Evolutionary conservation across 2,797 vertebrate species (phyloP).

Genomic region (Dicrostonyx torquatus): DNA sequence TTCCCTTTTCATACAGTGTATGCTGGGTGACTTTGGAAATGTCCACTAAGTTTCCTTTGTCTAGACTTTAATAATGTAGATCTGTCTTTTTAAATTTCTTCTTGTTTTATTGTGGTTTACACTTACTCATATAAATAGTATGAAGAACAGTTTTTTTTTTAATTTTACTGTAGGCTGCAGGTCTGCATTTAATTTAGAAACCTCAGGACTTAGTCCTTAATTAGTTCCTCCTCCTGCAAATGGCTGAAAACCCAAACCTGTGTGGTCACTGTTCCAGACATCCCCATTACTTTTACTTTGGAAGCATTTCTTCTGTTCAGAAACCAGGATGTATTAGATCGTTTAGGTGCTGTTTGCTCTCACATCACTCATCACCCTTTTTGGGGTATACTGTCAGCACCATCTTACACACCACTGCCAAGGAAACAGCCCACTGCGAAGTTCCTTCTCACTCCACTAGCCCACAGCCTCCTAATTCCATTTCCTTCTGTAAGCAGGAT

Average conservation of each 20-base stretch:
- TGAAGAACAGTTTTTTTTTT: background rate
- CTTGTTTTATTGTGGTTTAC: background rate
- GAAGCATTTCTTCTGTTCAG: slow-evolving; percentile 8
- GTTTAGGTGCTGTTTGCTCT: background rate
- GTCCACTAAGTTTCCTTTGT: background rate
- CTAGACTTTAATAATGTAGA: background rate
- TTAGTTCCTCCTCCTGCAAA: background rate
- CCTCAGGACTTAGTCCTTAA: background rate
- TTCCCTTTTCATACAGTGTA: background rate
- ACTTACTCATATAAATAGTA: background rate
- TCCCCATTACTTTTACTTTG: background rate
- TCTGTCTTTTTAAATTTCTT: background rate
- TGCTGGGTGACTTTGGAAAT: background rate
- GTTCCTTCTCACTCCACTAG: background rate
- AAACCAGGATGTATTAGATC: background rate
- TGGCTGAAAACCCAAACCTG: background rate
- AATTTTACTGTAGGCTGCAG: background rate
- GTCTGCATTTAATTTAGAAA: slow-evolving; percentile 19
- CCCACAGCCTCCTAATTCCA: background rate
- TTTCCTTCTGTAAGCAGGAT: background rate
- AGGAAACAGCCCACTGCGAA: background rate
- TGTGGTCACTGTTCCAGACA: background rate
- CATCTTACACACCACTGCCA: background rate
- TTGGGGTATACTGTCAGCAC: background rate
- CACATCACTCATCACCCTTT: background rate